Conservation (phyloP, 2,797 vertebrate species). For the Enteromius trimaculatus region DNA sequence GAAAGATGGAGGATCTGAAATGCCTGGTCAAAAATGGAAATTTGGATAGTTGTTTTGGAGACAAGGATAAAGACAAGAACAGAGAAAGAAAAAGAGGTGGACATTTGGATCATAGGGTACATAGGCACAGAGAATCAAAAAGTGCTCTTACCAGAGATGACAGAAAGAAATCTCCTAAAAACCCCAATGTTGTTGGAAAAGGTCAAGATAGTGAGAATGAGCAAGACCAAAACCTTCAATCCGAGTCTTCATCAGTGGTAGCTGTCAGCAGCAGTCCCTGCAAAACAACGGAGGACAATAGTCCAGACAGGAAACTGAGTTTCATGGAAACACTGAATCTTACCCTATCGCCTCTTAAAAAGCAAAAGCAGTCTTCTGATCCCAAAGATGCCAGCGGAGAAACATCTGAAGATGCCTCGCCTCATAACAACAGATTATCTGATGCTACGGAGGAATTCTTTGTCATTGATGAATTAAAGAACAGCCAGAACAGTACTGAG, state of each 20-base stretch:
- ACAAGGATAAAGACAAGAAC: constrained; percentile 18
- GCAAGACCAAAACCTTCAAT: constrained; percentile 11
- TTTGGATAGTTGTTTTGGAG: constrained; percentile 16
- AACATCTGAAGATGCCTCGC: constrained; percentile 8
- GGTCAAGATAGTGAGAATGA: constrained; percentile 40
- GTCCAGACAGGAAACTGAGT: constrained; percentile 88
- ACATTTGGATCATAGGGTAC: constrained; percentile 44
- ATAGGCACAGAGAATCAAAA: constrained; percentile 62
- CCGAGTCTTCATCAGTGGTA: background rate
- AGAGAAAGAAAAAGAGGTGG: constrained; percentile 56
- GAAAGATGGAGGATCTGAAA: constrained; percentile 20
- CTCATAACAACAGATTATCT: constrained; percentile 56
- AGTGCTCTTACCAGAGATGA: constrained; percentile 48
- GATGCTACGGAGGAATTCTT: constrained; percentile 69
- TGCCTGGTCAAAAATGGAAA: background rate
- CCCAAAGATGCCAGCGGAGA: constrained; percentile 8
- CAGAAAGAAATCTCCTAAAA: constrained; percentile 49
- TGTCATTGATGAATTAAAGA: constrained; percentile 71
- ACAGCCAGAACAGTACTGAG: constrained; percentile 58
- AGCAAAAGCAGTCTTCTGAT: constrained; percentile 63
- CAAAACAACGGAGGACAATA: constrained; percentile 68
- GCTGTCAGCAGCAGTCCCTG: background rate
- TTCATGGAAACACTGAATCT: constrained; percentile 98
- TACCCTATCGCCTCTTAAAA: constrained; percentile 94
- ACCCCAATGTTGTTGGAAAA: background rate